Evolutionary conservation across 2,113 vertebrate species (phyloP).

Genomic region (Heterochromis multidens): DNA sequence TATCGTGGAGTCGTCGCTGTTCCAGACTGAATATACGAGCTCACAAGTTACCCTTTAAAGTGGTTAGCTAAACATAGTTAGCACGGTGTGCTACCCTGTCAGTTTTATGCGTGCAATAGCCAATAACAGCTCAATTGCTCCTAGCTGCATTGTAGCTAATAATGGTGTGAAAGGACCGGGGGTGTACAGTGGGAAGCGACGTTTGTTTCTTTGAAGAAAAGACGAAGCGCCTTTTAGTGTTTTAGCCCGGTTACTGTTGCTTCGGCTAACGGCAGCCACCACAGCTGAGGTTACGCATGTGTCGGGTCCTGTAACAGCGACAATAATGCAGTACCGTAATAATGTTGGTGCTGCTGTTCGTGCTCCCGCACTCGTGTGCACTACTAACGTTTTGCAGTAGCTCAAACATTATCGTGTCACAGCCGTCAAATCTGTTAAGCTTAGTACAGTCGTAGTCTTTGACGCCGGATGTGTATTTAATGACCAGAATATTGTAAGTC

Average conservation of each 20-base stretch:
- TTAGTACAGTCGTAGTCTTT: neutral
- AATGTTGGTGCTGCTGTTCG: neutral
- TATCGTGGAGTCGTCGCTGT: neutral
- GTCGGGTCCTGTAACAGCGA: neutral
- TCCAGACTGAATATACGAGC: neutral
- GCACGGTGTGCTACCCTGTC: neutral
- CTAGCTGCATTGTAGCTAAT: too few species aligned
- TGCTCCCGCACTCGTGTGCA: neutral
- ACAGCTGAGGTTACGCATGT: neutral
- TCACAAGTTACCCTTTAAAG: neutral
- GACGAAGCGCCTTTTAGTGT: neutral
- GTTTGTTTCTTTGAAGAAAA: neutral
- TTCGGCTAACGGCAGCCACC: neutral
- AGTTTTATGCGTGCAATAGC: neutral
- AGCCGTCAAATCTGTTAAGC: neutral
- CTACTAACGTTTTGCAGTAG: neutral
- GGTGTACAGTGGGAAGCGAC: too few species aligned
- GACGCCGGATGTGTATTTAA: neutral
- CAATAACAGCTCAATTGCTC: neutral
- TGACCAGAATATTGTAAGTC: neutral
- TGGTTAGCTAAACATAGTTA: constrained; percentile 27
- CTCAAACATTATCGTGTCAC: neutral
- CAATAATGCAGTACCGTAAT: neutral
- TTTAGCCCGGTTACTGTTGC: neutral
- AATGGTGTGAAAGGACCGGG: neutral